Evolutionary conservation across 2,888 invertebrate genomes (phyloP).

Genomic region (Metellina segmentata): DNA sequence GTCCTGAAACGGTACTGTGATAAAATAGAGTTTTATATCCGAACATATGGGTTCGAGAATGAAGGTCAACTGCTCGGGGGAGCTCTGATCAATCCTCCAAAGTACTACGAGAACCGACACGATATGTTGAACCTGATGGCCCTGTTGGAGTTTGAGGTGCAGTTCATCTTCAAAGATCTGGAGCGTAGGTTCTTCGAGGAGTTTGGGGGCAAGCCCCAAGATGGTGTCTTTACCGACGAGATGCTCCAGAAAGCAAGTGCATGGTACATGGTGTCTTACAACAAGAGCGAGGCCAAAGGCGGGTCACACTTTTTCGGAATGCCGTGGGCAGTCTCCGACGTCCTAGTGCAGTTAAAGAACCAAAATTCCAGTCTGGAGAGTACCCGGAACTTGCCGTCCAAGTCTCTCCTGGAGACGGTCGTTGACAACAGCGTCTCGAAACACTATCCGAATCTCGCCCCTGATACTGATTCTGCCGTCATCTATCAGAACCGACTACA

Average conservation of each 20-base stretch:
- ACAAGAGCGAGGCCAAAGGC: not conserved
- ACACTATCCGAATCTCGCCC: not conserved
- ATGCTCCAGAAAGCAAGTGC: constrained; percentile 76
- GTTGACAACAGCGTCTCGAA: constrained; percentile 47
- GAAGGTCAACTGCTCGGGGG: constrained; percentile 73
- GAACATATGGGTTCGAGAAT: constrained; percentile 64
- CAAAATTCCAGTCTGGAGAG: not conserved
- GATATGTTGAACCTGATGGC: constrained; percentile 49
- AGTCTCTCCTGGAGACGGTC: constrained; percentile 33
- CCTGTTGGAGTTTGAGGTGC: constrained; percentile 59
- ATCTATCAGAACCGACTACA: constrained; percentile 32
- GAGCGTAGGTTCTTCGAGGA: constrained; percentile 59
- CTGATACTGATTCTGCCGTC: not conserved
- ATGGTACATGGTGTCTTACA: constrained; percentile 72
- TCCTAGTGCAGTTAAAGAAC: constrained; percentile 41
- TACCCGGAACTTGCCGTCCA: not conserved
- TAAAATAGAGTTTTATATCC: constrained; percentile 43
- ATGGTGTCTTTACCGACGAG: constrained; percentile 7
- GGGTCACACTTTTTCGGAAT: constrained; percentile 54
- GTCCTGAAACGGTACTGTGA: constrained; percentile 57
- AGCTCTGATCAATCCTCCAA: constrained; percentile 60
- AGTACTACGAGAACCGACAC: constrained; percentile 62
- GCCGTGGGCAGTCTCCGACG: constrained; percentile 72
- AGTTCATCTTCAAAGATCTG: constrained; percentile 62
- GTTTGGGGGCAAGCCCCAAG: constrained; percentile 52